A percentile compares a stretch with the other conserved stretches of the same genome.
Evolutionary conservation across 2,797 vertebrate genomes (phyloP).

Genomic region (Astyanax mexicanus): DNA sequence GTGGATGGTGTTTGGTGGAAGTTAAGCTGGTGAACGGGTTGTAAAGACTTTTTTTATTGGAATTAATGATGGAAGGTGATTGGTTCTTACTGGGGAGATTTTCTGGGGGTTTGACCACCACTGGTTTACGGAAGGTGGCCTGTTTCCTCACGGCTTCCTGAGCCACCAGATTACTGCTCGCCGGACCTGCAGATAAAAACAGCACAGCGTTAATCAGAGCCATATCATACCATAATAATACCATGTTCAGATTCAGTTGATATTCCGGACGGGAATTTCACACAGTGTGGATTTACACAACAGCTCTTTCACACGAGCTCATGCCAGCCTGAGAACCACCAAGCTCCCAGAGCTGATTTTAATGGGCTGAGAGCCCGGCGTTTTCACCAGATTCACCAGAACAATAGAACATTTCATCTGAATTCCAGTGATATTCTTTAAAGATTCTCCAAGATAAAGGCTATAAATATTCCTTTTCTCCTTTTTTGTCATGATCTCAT

Average conservation of each 20-base stretch:
- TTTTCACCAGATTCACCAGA: neutral
- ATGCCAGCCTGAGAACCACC: neutral
- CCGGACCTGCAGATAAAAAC: slow-evolving; percentile 79
- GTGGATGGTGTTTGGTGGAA: no score
- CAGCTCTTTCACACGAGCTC: neutral
- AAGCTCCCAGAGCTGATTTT: neutral
- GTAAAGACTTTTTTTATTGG: no score
- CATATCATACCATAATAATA: no score
- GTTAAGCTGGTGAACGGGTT: neutral
- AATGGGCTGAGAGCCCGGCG: slow-evolving; percentile 3
- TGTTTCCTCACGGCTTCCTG: slow-evolving; percentile 76
- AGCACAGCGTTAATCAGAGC: no score
- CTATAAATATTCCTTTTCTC: no score
- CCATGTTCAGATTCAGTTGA: no score
- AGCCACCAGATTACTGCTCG: slow-evolving; percentile 69
- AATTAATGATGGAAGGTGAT: neutral
- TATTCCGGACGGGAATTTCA: neutral
- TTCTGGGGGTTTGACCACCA: slow-evolving; percentile 67
- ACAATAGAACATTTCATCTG: neutral
- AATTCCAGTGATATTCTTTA: no score
- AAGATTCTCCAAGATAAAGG: no score
- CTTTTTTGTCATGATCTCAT: neutral
- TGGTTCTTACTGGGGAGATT: slow-evolving; percentile 69
- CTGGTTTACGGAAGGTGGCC: slow-evolving; percentile 69
- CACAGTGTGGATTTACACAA: neutral